Percentiles rank a stretch among this genome's conserved stretches.
These are phyloP conservation scores for Cantharis rufa DNA, from an alignment of 2,888 invertebrate species.

Conservation along the genomic window DNA sequence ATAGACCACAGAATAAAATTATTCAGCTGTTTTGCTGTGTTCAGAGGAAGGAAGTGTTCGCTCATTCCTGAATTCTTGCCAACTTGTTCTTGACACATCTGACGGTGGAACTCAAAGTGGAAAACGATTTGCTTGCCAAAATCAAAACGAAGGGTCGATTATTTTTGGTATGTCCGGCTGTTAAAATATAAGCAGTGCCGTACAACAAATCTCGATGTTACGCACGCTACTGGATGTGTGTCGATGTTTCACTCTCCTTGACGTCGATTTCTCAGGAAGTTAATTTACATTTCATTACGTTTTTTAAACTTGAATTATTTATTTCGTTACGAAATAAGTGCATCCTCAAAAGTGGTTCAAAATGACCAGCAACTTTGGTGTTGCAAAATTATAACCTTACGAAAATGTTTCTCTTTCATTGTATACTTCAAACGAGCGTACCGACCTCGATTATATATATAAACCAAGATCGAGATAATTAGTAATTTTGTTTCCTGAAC, in stretches of 20 bases:
- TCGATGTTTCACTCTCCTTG: not conserved
- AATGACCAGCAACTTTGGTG: not conserved
- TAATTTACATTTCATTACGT: not conserved
- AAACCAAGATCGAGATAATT: not conserved
- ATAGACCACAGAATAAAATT: conserved; percentile 31
- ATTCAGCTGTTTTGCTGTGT: conserved; percentile 31
- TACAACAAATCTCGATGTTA: not conserved
- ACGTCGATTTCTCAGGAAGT: not conserved
- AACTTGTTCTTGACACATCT: conserved; percentile 22
- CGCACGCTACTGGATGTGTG: not conserved
- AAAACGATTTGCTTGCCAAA: conserved; percentile 26
- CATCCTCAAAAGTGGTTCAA: not conserved
- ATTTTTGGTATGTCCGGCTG: conserved; percentile 34
- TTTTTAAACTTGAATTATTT: not conserved
- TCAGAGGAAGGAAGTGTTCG: conserved; percentile 38
- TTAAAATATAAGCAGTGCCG: not conserved
- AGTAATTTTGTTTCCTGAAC: not conserved
- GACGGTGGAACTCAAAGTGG: conserved; percentile 24
- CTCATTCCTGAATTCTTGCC: conserved; percentile 28
- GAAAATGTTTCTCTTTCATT: not conserved
- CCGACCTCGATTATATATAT: conserved; percentile 4
- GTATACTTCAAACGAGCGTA: not conserved
- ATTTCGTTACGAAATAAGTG: not conserved
- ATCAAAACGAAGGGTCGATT: conserved; percentile 26
- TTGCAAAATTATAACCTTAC: not conserved